A percentile compares a stretch with the other conserved stretches of the same genome.
Conservation (phyloP, 2,797 vertebrate genomes). For the Pseudocheirus occidentalis region DNA sequence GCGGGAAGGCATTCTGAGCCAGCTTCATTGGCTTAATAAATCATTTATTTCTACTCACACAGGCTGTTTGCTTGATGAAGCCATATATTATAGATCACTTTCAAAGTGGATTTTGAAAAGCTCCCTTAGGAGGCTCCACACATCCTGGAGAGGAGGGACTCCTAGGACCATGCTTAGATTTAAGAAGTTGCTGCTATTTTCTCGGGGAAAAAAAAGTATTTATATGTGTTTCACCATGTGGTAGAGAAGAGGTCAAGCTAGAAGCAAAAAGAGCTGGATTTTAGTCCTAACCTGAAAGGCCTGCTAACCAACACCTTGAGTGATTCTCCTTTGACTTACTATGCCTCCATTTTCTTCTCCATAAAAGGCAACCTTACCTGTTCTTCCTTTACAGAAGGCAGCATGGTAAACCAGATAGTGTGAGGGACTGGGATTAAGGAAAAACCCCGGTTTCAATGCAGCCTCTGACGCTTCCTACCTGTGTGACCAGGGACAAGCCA, state of each 20-base stretch:
- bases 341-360: background rate
- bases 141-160: background rate
- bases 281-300: background rate
- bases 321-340: background rate
- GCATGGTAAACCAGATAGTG: background rate
- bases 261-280: background rate
- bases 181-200: background rate
- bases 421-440: background rate
- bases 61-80: background rate
- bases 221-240: background rate
- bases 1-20: background rate
- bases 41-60: background rate
- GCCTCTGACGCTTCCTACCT: background rate
- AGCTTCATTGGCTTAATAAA: background rate
- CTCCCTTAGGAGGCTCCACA: background rate
- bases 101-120: background rate
- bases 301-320: background rate
- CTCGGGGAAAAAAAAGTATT: background rate
- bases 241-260: background rate
- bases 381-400: background rate
- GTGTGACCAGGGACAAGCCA: background rate
- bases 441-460: background rate
- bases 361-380: background rate
- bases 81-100: background rate
- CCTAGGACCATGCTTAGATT: background rate